phyloP scores from a whole-genome alignment of 2,113 vertebrate genomes.

The Spheniscus mendiculus region DNA sequence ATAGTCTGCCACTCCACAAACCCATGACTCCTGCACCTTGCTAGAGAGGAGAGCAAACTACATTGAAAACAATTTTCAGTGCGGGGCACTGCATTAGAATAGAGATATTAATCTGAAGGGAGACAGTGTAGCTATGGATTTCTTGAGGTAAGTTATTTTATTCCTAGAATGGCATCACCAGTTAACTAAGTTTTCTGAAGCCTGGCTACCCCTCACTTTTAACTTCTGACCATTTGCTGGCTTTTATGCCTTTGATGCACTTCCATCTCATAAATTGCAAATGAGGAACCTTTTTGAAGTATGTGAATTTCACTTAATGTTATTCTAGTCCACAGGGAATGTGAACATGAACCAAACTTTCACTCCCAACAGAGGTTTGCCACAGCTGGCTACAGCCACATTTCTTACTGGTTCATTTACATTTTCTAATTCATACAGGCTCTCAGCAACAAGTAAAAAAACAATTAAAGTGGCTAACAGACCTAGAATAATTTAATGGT shows the following conservation, averaged over 20 bases:
- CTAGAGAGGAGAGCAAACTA: not conserved
- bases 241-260: conserved; percentile 46
- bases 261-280: conserved; percentile 50
- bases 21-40: not conserved
- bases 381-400: not conserved
- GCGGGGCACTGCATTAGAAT: not conserved
- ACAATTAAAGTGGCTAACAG: not conserved
- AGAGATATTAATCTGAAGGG: not conserved
- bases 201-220: conserved; percentile 13
- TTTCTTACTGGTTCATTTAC: not conserved
- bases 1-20: not conserved
- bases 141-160: conserved; percentile 2
- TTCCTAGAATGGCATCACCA: not conserved
- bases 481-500: not conserved
- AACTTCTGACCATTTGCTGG: conserved; percentile 32
- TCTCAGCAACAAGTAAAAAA: not conserved
- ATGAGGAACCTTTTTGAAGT: conserved; percentile 41
- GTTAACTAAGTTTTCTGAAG: conserved; percentile 32
- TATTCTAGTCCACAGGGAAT: not conserved
- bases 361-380: not conserved
- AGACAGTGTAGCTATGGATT: not conserved
- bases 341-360: not conserved
- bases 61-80: not conserved
- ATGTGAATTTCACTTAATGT: conserved; percentile 1
- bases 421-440: not conserved